Evolutionary conservation across 2,113 vertebrate species (phyloP).

Genomic region (Mirounga angustirostris): DNA sequence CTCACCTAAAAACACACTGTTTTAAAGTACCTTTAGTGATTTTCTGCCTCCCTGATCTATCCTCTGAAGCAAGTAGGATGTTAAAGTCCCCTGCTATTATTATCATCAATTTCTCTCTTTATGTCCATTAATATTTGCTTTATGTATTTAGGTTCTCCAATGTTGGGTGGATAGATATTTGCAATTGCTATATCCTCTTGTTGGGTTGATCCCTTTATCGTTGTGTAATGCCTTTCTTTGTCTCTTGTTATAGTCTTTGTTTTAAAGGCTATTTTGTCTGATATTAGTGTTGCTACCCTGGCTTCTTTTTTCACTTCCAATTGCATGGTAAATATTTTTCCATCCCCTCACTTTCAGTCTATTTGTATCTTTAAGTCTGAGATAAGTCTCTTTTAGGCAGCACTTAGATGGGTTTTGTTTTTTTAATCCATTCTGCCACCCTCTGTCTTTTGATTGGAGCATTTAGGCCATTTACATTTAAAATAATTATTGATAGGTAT

Average conservation of each 20-base stretch:
- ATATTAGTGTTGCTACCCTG: not conserved
- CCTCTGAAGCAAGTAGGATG: not conserved
- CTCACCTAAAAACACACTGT: conserved; percentile 61
- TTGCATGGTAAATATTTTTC: not conserved
- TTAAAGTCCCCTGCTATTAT: not conserved
- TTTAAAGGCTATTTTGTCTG: not conserved
- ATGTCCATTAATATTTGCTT: not conserved
- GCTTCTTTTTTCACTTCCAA: not conserved
- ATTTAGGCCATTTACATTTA: not conserved
- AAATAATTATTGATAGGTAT: not conserved
- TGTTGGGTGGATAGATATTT: not conserved
- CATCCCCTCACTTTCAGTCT: not conserved
- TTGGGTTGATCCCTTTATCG: not conserved
- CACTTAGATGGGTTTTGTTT: not conserved
- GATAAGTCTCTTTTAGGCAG: not conserved
- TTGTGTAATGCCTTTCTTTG: not conserved
- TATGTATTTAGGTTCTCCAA: not conserved
- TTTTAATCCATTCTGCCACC: not conserved
- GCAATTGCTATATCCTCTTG: not conserved
- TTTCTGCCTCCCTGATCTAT: not conserved
- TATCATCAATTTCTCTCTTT: not conserved
- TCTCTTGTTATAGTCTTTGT: not conserved
- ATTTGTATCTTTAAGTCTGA: not conserved
- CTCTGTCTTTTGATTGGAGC: not conserved
- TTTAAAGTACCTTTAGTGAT: conserved; percentile 40